Evolutionary conservation across 2,888 invertebrate genomes (phyloP).

Genomic region (Epistrophe grossulariae): DNA sequence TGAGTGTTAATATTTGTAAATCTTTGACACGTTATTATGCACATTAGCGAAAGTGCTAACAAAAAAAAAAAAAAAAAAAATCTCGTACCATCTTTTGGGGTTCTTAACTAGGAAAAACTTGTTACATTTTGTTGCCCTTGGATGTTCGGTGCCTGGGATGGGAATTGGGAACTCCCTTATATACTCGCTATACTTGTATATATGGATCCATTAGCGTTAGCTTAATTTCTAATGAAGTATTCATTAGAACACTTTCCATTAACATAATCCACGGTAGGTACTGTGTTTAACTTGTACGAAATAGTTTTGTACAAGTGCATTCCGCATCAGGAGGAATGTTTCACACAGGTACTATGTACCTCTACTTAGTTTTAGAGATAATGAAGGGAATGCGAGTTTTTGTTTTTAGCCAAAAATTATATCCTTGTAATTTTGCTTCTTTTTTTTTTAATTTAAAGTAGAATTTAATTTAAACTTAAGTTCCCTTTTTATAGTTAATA

Average conservation of each 20-base stretch:
- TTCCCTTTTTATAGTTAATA: neutral
- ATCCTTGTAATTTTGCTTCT: neutral
- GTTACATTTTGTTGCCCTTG: constrained; percentile 10
- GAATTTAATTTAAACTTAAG: constrained; percentile 1
- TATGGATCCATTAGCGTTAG: constrained; percentile 39
- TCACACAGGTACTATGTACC: neutral
- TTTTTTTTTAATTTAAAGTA: neutral
- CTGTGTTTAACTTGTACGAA: neutral
- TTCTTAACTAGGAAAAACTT: neutral
- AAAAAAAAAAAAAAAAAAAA: constrained; percentile 8
- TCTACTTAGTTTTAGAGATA: neutral
- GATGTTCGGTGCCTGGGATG: neutral
- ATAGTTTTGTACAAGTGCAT: constrained; percentile 26
- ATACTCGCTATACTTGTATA: neutral
- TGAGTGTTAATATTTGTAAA: constrained; percentile 31
- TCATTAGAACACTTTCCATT: constrained; percentile 51
- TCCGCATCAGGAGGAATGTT: neutral
- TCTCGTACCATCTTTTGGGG: neutral
- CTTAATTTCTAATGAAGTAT: constrained; percentile 61
- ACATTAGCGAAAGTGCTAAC: constrained; percentile 26
- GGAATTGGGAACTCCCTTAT: neutral
- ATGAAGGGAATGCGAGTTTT: neutral
- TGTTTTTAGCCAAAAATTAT: neutral
- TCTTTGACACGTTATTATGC: constrained; percentile 36
- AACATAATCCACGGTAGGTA: constrained; percentile 49